Evolutionary conservation across 2,113 vertebrate species (phyloP), one percentile per base, ranked within the genome.

Genomic region (Sapajus apella): DNA sequence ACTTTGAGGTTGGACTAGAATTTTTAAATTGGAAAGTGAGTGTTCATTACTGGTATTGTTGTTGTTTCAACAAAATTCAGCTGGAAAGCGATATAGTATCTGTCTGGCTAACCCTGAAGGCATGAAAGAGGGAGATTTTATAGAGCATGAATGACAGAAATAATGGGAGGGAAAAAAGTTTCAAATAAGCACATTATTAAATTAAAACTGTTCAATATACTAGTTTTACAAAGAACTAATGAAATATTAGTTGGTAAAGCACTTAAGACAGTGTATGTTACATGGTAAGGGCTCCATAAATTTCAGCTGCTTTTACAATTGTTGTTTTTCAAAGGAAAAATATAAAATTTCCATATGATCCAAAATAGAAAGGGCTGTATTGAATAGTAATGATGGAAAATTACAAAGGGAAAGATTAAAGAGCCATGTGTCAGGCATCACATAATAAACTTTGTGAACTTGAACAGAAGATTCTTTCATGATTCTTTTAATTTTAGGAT

Each of bases 341-440:
- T 80, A 90, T 52, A 5, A 94, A 70, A 86, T 97, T 90, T 77
- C 35, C 80, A 10, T 37, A 37, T 76, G 10, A 92, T 52, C 2
- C 64, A 79, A 87, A 95, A 80, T 70, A 55, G 18, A 82, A 96
- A 84, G 25, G 17, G 4, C 6, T 66, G 4, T 37, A 76, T 5
- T 90, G 27, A 96, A 61, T 35, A 90, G 35, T 68, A 87, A 84
- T 52, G 32, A 81, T 43, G 50, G 8, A 92, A 94, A 93, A 81
- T 94, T 43, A 92, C 21, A 56, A 93, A 92, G 61, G 61, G 50
- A 85, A 72, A 96, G 16, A 76, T 5, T 35, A 50, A 64, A 91
- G 30, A 68, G 7, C 6, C 30, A 66, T n/a, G 2, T 66, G 21
- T 43, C 50, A 91, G 35, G 18, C 18, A 56, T 92, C 25, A 68